Evolutionary conservation across 2,113 vertebrate genomes (phyloP), one percentile per base, ranked within the genome.

Genomic region (Propithecus coquereli): DNA sequence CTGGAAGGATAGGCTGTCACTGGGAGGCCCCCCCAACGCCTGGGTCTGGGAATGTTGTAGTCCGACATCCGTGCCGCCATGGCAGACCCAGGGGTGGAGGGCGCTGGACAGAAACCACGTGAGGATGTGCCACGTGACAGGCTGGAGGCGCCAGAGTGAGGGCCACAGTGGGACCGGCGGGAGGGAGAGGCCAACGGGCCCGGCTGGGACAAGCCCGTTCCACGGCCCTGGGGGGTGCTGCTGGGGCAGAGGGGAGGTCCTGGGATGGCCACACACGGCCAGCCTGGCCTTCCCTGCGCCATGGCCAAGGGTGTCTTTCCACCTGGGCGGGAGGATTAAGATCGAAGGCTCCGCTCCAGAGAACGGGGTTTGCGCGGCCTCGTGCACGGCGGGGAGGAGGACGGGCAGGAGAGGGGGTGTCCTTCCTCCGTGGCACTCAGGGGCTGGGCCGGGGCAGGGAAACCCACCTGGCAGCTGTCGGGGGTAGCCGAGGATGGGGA

Each of bases 401-500:
- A 12, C 3, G 3, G 30, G 27, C 9, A 18, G 70, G 3, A 12
- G 40, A 13, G 6, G 3, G 4, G 1, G 16, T 4, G 3, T 23
- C 14, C 23, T 50, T 50, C 50, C 50, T 50, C 50, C 50, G 11
- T 11, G 50, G 50, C 50, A 17, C 52, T 52, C 14, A 5, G 16
- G 25, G 71, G 25, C 52, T 8, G 52, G 57, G 57, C 68, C 22
- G 59, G 30, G n/a, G 14, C 0, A 0, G 34, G 23, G 54, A 0
- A 20, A 76, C 97, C 4, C 98, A 99, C 99, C 99, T 98, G 99
- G 99, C 37, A 99, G 98, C 91, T 99, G 99, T 6, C 98, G 99
- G 2, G 99, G 99, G 95, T 99, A 99, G 18, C 99, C 99, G 14
- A 99, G 99, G 97, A 99, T 99, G 81, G 99, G 99, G 92, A 99